Base-by-base conservation (phyloP, 2,113 vertebrate genomes). In the Mesoclemmys tuberculata region DNA sequence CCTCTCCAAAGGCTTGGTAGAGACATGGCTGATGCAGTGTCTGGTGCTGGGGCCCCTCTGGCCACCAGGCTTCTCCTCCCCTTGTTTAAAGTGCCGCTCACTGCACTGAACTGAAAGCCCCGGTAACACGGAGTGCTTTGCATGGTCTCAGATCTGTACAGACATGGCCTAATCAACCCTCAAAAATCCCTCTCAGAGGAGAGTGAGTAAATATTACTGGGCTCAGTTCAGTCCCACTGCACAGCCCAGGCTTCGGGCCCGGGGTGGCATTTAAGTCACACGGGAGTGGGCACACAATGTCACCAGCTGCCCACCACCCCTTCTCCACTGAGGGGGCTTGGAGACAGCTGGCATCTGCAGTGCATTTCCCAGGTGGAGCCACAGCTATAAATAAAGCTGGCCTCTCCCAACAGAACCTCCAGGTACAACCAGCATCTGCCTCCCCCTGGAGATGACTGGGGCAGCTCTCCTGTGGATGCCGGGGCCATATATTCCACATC, bases 141-240 rank as follows among this genome's bases (percentile, higher is more conserved):
- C 75, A 58, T 44, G 54, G 68, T 82, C 84, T 94, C 96, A 93
- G 90, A 68, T 90, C 85, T 92, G 80, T 96, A 61, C 92, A 97
- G 97, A 94, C 97, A 96, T 96, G 97, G 92, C 64, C 83, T 93
- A 95, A 96, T 95, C 87, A 92, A 14, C 48, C 79, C 95, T 91
- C 81, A 58, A 86, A n/a, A 94, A 91, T 91, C 93, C 92, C 81
- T 64, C 81, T 56, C 80, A 90, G 41, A n/a, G 58, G 22, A 1
- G 21, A 91, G 58, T 13, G 58, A 89, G 89, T 91, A 95, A 94
- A 91, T 78, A 64, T 82, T 96, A 44, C 87, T 51, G 89, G 81
- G 64, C 78, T 83, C 64, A 58, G 55, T 88, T 92, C 92, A 87
- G 87, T 26, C 54, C 85, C 35, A 16, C 12, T 68, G 74, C 41